phyloP scores from a whole-genome alignment of 2,888 invertebrate genomes.

The Quadroppia sp. region DNA sequence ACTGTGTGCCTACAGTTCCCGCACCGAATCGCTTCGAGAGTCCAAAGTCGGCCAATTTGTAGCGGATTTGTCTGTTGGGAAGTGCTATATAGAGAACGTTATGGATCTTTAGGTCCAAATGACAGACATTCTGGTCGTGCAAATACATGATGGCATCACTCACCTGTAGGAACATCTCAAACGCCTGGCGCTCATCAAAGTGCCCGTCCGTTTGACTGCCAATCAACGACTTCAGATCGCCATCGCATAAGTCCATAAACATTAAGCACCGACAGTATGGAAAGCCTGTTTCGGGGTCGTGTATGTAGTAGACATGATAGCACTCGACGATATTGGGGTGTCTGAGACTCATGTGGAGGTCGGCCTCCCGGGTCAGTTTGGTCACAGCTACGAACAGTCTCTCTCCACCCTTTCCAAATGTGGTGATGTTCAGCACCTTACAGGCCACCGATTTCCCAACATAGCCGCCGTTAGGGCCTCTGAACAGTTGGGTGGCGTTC shows the following conservation, averaged over 20 bases:
- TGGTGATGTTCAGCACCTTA: too few species aligned
- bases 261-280: background rate
- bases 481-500: too few species aligned
- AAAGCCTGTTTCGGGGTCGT: background rate
- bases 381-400: background rate
- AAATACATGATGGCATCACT: background rate
- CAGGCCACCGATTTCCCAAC: too few species aligned
- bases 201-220: background rate
- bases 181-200: background rate
- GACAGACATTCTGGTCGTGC: background rate
- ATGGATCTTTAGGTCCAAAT: background rate
- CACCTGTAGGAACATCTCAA: background rate
- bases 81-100: too few species aligned
- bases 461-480: too few species aligned
- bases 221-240: background rate
- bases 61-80: background rate
- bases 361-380: background rate
- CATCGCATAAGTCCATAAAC: constrained; percentile 1
- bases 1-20: background rate
- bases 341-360: background rate
- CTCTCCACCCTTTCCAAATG: too few species aligned
- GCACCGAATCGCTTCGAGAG: background rate
- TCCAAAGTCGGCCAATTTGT: background rate
- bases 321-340: background rate
- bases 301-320: background rate